These are phyloP conservation scores for Epizoanthus illoricatus DNA, from an alignment of 92 coral and sea anemone species.

Conservation along the genomic window DNA sequence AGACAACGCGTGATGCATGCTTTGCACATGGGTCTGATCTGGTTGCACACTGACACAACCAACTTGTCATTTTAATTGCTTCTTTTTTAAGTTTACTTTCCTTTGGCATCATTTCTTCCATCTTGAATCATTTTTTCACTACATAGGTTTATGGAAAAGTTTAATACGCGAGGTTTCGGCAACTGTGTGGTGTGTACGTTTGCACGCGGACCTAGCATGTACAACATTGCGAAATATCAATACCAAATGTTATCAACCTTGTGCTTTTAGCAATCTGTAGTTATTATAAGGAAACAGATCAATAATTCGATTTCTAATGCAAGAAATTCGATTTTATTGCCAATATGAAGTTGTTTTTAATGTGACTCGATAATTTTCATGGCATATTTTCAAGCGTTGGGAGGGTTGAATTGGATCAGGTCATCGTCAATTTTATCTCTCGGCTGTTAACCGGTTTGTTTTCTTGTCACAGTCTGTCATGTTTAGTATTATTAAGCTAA, in stretches of 20 bases:
- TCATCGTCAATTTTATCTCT: conserved; percentile 28
- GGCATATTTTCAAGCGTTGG: conserved; percentile 14
- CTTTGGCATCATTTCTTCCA: background rate
- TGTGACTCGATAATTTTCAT: background rate
- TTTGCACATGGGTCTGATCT: conserved; percentile 31
- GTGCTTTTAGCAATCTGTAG: background rate
- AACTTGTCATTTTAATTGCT: background rate
- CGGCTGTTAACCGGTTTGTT: background rate
- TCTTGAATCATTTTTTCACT: background rate
- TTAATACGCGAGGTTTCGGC: background rate
- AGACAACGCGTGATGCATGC: conserved; percentile 31
- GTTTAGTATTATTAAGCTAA: background rate
- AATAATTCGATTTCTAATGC: background rate
- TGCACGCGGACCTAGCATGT: conserved; percentile 27
- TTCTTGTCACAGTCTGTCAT: background rate
- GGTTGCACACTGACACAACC: background rate
- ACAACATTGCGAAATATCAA: conserved; percentile 38
- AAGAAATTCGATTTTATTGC: background rate
- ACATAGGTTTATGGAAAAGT: no score
- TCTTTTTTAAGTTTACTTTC: background rate
- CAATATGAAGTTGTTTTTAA: background rate
- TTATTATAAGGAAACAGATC: background rate
- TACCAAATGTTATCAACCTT: background rate
- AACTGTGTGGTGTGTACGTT: conserved; percentile 15
- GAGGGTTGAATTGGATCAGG: conserved; percentile 21